phyloP scores from a whole-genome alignment of 1,140 invertebrate species.

The Drosophila lacertosa region DNA sequence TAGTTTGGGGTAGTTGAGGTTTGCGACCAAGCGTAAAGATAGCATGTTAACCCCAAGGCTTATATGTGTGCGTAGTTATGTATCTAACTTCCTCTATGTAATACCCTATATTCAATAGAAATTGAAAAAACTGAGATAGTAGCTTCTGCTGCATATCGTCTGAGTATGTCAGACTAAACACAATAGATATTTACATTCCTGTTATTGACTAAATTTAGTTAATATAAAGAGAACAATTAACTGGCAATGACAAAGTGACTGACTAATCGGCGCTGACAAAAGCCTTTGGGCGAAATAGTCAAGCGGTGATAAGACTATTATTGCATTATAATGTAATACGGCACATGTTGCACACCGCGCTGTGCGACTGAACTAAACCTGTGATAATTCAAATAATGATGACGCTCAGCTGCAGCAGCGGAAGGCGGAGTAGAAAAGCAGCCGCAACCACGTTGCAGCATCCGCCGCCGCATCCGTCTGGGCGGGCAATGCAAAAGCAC shows the following conservation, averaged over 20 bases:
- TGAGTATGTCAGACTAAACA: too few relatives aligned
- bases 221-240: conserved; percentile 53
- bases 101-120: neutral
- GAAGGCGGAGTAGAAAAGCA: conserved; percentile 12
- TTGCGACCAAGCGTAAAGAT: conserved; percentile 14
- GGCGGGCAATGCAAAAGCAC: conserved; percentile 82
- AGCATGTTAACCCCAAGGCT: neutral
- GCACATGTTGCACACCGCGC: conserved; percentile 38
- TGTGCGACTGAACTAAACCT: conserved; percentile 47
- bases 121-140: too few relatives aligned
- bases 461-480: conserved; percentile 63
- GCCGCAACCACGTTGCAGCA: conserved; percentile 55
- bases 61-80: neutral
- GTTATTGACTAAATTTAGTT: too few relatives aligned
- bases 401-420: conserved; percentile 23
- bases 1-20: neutral
- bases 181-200: too few relatives aligned
- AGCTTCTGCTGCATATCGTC: too few relatives aligned
- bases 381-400: conserved; percentile 79
- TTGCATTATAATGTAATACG: conserved; percentile 50
- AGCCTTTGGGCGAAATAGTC: conserved; percentile 55
- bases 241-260: conserved; percentile 45
- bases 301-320: conserved; percentile 45
- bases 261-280: conserved; percentile 48
- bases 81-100: neutral